Percentiles rank a stretch among this genome's conserved stretches.
Conservation (phyloP, 2,113 vertebrate genomes). For the Sylvicapra grimmia region DNA sequence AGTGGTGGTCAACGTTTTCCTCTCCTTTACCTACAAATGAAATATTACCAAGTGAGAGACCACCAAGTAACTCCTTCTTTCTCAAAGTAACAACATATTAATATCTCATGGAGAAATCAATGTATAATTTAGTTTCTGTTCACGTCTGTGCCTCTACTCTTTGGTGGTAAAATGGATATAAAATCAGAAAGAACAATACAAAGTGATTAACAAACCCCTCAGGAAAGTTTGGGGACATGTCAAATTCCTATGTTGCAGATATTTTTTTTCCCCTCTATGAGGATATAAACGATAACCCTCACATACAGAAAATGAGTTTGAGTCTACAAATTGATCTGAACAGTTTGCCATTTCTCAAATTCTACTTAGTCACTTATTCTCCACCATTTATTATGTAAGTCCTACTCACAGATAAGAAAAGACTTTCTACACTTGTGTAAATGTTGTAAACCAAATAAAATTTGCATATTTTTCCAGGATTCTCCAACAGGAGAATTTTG, state of each 20-base stretch:
- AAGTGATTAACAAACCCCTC: background rate
- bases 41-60: slow-evolving; percentile 75
- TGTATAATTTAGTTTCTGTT: slow-evolving; percentile 72
- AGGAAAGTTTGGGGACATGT: background rate
- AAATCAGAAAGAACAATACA: background rate
- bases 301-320: background rate
- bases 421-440: background rate
- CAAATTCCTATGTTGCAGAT: background rate
- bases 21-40: slow-evolving; percentile 78
- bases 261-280: background rate
- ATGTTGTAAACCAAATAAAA: background rate
- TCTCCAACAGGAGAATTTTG: background rate
- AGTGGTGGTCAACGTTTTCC: slow-evolving; percentile 70
- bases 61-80: slow-evolving; percentile 65
- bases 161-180: slow-evolving; percentile 51
- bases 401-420: background rate
- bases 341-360: background rate
- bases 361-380: background rate
- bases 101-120: slow-evolving; percentile 87
- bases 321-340: background rate
- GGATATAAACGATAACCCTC: background rate
- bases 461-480: background rate
- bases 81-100: slow-evolving; percentile 80
- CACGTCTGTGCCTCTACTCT: slow-evolving; percentile 31
- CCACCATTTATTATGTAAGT: background rate